phyloP scores from a whole-genome alignment of 2,113 vertebrate genomes.

The Pachypanchax playfairii region DNA sequence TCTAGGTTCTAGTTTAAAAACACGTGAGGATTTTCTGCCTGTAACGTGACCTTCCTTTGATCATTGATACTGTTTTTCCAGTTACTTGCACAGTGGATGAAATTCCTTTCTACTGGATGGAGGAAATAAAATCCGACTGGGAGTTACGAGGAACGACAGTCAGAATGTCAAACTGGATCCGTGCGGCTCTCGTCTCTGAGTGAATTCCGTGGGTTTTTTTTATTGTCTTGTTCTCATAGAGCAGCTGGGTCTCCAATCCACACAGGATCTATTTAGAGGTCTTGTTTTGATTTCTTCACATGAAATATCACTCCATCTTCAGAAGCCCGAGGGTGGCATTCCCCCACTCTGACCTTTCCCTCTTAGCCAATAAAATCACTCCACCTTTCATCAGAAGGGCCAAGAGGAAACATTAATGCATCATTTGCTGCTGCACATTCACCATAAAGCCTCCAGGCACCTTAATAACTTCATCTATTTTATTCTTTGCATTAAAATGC shows the following conservation, averaged over 20 bases:
- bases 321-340: conserved; percentile 32
- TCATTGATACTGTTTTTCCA: conserved; percentile 24
- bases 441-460: conserved; percentile 8
- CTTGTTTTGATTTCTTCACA: conserved; percentile 64
- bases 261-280: conserved; percentile 38
- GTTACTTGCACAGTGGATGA: conserved; percentile 24
- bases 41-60: not conserved
- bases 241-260: conserved; percentile 36
- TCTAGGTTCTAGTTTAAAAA: conserved; percentile 1
- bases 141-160: conserved; percentile 46
- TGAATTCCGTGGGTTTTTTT: conserved; percentile 10
- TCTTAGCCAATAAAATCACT: conserved; percentile 61
- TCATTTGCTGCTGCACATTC: conserved; percentile 39
- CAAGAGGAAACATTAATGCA: conserved; percentile 36
- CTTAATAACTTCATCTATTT: conserved; percentile 8
- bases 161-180: conserved; percentile 48
- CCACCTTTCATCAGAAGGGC: conserved; percentile 41
- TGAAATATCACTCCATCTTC: conserved; percentile 59
- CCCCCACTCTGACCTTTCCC: conserved; percentile 62
- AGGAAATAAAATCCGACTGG: conserved; percentile 19
- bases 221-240: conserved; percentile 30
- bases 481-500: not conserved
- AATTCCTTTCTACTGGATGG: conserved; percentile 23
- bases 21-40: not conserved
- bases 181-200: conserved; percentile 27